phyloP scores from a whole-genome alignment of 2,888 invertebrate genomes.

The Phyto melanocephala region DNA sequence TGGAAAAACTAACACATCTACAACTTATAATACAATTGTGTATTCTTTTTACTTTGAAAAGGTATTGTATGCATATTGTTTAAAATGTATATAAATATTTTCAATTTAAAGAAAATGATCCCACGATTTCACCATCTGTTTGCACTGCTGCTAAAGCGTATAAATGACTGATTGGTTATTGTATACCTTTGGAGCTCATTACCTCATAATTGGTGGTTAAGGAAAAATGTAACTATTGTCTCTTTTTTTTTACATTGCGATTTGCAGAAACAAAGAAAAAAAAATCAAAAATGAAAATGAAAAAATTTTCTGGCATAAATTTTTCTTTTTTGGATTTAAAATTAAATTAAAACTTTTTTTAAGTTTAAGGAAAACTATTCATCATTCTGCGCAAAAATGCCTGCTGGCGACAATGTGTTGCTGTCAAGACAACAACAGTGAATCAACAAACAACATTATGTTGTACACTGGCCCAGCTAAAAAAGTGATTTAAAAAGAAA shows the following conservation, averaged over 20 bases:
- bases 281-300: neutral
- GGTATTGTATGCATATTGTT: conserved; percentile 33
- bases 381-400: conserved; percentile 53
- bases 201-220: conserved; percentile 64
- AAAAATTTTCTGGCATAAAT: neutral
- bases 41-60: conserved; percentile 6
- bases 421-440: conserved; percentile 50
- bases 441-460: conserved; percentile 30
- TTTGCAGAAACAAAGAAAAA: conserved; percentile 21
- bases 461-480: neutral
- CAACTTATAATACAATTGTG: neutral
- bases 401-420: conserved; percentile 63
- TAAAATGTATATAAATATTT: conserved; percentile 1
- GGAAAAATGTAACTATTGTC: conserved; percentile 58
- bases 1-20: neutral
- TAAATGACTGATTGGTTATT: conserved; percentile 65
- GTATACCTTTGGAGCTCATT: conserved; percentile 63
- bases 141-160: conserved; percentile 42
- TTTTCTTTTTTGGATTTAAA: conserved; percentile 23
- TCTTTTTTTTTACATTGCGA: neutral
- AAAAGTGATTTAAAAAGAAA: neutral
- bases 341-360: conserved; percentile 59
- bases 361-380: conserved; percentile 58
- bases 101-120: conserved; percentile 44
- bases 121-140: conserved; percentile 62